phyloP scores from a whole-genome alignment of 2,113 vertebrate species.

The Chaenocephalus aceratus region DNA sequence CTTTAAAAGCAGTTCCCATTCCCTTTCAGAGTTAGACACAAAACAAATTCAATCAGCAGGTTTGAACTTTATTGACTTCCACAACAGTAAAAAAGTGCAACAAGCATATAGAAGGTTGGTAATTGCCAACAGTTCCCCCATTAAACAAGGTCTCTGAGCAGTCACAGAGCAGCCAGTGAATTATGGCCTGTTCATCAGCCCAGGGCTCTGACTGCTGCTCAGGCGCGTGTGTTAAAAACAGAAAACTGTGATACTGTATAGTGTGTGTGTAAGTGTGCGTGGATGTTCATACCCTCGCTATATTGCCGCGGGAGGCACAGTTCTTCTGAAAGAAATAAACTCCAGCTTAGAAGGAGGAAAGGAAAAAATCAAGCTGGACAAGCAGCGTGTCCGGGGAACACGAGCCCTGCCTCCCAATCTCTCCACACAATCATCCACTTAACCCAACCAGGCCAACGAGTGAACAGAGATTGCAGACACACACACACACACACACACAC shows the following conservation, averaged over 20 bases:
- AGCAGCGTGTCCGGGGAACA: conserved; percentile 12
- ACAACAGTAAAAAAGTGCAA: conserved; percentile 50
- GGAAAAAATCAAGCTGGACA: conserved; percentile 33
- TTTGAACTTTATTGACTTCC: conserved; percentile 58
- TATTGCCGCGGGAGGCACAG: not conserved
- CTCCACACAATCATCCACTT: conserved; percentile 52
- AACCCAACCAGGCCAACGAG: conserved; percentile 31
- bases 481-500: conserved; percentile 5
- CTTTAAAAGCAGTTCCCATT: not conserved
- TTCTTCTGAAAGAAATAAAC: conserved; percentile 41
- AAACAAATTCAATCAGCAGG: conserved; percentile 33
- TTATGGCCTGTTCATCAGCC: conserved; percentile 68
- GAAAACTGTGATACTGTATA: conserved; percentile 9
- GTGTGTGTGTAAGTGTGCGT: conserved; percentile 16
- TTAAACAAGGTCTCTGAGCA: conserved; percentile 68
- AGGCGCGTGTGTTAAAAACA: conserved; percentile 1
- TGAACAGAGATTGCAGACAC: conserved; percentile 26
- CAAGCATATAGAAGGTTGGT: conserved; percentile 51
- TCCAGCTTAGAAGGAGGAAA: conserved; percentile 17
- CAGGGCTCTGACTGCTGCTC: conserved; percentile 39
- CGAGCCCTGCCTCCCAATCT: conserved; percentile 35
- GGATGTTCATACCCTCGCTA: not conserved
- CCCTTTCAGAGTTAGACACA: conserved; percentile 17
- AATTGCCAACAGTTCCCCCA: conserved; percentile 65
- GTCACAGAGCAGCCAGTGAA: conserved; percentile 67